Conservation (phyloP, 1,140 invertebrate species). For the Nymphalis io region DNA sequence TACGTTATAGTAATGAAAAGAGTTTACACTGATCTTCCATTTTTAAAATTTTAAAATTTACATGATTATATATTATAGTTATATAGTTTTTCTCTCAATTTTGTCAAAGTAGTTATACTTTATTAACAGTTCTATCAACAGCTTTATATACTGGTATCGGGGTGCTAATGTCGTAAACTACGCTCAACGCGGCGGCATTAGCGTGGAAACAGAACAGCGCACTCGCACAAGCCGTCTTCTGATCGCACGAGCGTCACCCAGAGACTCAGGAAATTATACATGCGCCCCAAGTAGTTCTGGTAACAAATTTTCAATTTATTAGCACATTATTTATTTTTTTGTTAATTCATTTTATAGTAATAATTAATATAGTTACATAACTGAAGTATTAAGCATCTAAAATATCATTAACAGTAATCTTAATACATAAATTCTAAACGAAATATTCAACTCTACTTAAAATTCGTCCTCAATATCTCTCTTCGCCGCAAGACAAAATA, state of each 20-base stretch:
- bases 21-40: too few relatives aligned
- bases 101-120: neutral
- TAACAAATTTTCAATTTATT: slow-evolving; percentile 49
- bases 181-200: slow-evolving; percentile 91
- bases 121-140: slow-evolving; percentile 23
- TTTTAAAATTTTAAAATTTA: neutral
- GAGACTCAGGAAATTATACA: slow-evolving; percentile 93
- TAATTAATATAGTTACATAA: too few relatives aligned
- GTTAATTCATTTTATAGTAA: too few relatives aligned
- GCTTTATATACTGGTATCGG: slow-evolving; percentile 87
- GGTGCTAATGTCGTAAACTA: slow-evolving; percentile 94
- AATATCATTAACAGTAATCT: neutral
- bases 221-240: slow-evolving; percentile 91
- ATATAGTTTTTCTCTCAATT: neutral
- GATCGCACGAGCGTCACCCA: slow-evolving; percentile 88
- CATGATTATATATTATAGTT: neutral
- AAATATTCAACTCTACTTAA: neutral
- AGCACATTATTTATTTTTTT: slow-evolving; percentile 3
- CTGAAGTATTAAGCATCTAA: too few relatives aligned
- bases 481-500: slow-evolving; percentile 12
- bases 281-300: slow-evolving; percentile 87
- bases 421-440: neutral
- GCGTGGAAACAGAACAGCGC: slow-evolving; percentile 92
- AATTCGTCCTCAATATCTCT: neutral
- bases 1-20: too few relatives aligned